Base-by-base conservation (phyloP, 2,113 vertebrate genomes). In the Mesembrinibis cayennensis region DNA sequence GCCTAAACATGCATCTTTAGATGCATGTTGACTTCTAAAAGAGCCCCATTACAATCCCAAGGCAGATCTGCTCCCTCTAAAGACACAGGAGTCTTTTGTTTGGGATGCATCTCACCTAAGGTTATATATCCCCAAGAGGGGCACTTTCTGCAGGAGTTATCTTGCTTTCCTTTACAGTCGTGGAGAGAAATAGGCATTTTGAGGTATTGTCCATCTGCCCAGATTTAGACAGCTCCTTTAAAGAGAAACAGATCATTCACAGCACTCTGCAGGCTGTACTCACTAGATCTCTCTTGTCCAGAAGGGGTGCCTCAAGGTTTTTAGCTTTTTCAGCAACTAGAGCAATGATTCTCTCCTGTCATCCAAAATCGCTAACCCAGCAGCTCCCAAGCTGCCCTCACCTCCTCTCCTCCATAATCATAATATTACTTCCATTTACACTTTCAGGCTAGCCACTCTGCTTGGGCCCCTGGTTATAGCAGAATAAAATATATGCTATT, bases 291-390 rank as follows among this genome's bases (percentile, higher is more conserved):
- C 20, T 52, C 49, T 63, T 58, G 7, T 65, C 26, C 50, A 47
- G 62, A 61, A 49, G 53, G 18, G 9, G 10, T 66, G 20, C 11
- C 29, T 72, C 27, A 14, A 11, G 25, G 2, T 1, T 11, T 32
- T 83, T 15, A 36, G 14, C 2, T 22, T 89, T 87, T 62, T 19
- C 30, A 59, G 40, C 34, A 82, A 14, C 26, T 6, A 26, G 14
- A 52, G 27, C 6, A 22, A 8, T 0, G 0, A 1, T n/a, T 87
- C 11, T 70, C 14, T 77, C 30, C 32, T 58, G 25, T 32, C 29
- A 14, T 26, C 32, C 38, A 32, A 25, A 91, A 69, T 36, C 19
- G 66, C 63, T 66, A 70, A 53, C 6, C 16, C 55, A 53, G 15
- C 10, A 87, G 21, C 26, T 94, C n/a, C 17, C 32, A 23, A 40